Evolutionary conservation across 2,888 invertebrate genomes (phyloP).

Genomic region (Lepidocyrtoides sp.): DNA sequence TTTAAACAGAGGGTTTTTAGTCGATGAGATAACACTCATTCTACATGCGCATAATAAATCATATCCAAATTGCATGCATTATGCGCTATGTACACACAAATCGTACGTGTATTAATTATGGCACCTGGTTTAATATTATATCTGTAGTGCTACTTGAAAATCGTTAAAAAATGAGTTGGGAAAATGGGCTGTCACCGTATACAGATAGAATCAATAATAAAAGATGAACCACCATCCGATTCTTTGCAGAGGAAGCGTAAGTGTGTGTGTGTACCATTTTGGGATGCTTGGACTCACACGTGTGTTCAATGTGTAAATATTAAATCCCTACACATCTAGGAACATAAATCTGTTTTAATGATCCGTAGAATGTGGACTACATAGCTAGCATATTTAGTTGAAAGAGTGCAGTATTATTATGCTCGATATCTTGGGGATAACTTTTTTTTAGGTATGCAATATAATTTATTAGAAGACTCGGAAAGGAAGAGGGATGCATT

Average conservation of each 20-base stretch:
- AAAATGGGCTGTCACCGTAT: not conserved
- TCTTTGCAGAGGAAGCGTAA: not conserved
- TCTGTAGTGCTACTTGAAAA: not conserved
- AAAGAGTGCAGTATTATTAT: too few species aligned
- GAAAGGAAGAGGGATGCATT: too few species aligned
- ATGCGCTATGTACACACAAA: not conserved
- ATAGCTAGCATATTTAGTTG: too few species aligned
- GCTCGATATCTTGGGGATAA: too few species aligned
- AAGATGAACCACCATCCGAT: not conserved
- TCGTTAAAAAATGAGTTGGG: not conserved
- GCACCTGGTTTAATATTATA: not conserved
- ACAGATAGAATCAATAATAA: not conserved
- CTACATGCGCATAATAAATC: constrained; percentile 2
- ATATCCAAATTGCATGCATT: not conserved
- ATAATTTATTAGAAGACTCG: too few species aligned
- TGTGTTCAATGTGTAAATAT: constrained; percentile 21
- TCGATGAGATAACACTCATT: not conserved
- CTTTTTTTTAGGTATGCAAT: too few species aligned
- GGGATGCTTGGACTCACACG: not conserved
- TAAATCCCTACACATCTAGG: not conserved
- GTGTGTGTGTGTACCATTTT: not conserved
- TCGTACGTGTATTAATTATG: not conserved
- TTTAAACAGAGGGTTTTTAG: constrained; percentile 7
- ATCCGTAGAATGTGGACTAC: constrained; percentile 22
- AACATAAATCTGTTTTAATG: constrained; percentile 71